A percentile compares a stretch with the other conserved stretches of the same genome.
phyloP scores from a whole-genome alignment of 2,113 vertebrate genomes.

The Patagioenas fasciata region DNA sequence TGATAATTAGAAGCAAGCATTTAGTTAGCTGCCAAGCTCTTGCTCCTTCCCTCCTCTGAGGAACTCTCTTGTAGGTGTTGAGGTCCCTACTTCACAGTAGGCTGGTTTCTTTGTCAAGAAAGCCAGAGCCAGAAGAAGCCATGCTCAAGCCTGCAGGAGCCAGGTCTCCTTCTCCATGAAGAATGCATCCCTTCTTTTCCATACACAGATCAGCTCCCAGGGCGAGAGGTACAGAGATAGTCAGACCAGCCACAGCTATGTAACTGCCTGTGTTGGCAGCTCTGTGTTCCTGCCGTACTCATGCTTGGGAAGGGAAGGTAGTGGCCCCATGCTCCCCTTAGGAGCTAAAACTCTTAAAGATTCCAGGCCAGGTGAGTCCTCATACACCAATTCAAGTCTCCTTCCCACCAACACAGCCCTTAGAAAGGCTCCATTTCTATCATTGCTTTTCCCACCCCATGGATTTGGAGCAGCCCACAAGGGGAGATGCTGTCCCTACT shows the following conservation, averaged over 20 bases:
- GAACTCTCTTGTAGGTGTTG: not conserved
- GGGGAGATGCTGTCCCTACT: not conserved
- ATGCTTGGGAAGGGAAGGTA: not conserved
- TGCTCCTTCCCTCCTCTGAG: constrained; percentile 13
- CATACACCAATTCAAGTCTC: not conserved
- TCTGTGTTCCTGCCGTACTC: not conserved
- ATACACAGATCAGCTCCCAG: not conserved
- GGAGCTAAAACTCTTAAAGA: not conserved
- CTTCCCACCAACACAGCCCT: not conserved
- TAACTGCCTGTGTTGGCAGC: not conserved
- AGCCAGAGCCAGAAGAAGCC: not conserved
- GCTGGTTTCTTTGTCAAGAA: constrained; percentile 12
- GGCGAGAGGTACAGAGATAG: not conserved
- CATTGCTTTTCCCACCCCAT: not conserved
- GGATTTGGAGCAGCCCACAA: not conserved
- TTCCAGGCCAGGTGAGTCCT: not conserved
- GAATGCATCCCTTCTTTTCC: not conserved
- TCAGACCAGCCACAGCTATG: not conserved
- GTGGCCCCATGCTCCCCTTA: not conserved
- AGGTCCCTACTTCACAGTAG: not conserved
- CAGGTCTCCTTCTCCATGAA: not conserved
- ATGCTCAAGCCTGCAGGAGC: not conserved
- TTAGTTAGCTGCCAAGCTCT: constrained; percentile 14
- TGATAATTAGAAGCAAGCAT: constrained; percentile 29
- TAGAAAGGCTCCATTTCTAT: not conserved